Base-by-base conservation (phyloP, 1,140 invertebrate species). In the Diachasmimorpha longicaudata region DNA sequence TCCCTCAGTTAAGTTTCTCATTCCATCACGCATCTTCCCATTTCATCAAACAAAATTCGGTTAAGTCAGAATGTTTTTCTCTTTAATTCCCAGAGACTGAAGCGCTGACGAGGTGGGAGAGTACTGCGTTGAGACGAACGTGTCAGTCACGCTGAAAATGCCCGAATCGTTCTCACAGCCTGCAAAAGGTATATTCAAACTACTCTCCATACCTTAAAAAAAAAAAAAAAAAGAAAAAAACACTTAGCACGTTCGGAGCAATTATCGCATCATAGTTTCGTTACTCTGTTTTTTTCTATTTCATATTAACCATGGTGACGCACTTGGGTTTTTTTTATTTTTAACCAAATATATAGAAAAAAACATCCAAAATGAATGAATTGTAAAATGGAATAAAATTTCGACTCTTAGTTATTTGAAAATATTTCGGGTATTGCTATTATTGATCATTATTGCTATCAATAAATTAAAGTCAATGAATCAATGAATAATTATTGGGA, bases 161-260 rank as follows among this genome's bases (percentile, higher is more conserved):
- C 66, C n/a, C 31, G 31, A 37, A 39, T 79, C 81, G 83, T 83
- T 84, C 85, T 84, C 77, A 83, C 77, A 81, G 80, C 79, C 77
- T 72, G 79, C 70, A 82, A 85, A 88, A 89, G 88, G 88, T 89
- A 89, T 88, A 86, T 82, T 83, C 85, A 85, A 68, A 63, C 6
- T 86, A 82, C 75, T 79, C 84, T 88, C 84, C 87, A 86, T 88
- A 85, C 82, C 86, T 86, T 82, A 81, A 83, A 82, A 83, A 86
- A 81, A 86, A 71, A 31, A 66, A 52, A 52, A n/a, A 52, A 82
- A 83, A 85, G 81, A 86, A 58, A 23, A 52, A 36, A 39, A 58
- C 39, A 52, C 81, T 86, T 84, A 84, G 81, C 82, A 85, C 80
- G 84, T 83, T 86, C 80, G 79, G 31, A 37, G n/a, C n/a, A 68